A percentile compares a stretch with the other conserved stretches of the same genome.
phyloP scores from a whole-genome alignment of 2,888 invertebrate genomes.

The Ormyrus nitidulus region DNA sequence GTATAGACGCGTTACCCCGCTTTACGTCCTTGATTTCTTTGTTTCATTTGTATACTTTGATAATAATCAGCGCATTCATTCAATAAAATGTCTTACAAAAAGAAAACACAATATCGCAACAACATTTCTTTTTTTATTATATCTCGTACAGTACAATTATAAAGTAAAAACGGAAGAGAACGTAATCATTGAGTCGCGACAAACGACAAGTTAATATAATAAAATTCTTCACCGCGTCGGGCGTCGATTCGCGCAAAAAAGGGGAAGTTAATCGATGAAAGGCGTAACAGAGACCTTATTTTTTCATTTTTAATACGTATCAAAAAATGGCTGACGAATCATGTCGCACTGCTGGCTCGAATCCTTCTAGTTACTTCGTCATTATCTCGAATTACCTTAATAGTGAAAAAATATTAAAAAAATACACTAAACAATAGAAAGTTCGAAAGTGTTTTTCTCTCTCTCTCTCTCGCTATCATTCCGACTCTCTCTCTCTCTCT shows the following conservation, averaged over 20 bases:
- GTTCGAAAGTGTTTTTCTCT: slow-evolving; percentile 20
- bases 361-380: slow-evolving; percentile 45
- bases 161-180: slow-evolving; percentile 60
- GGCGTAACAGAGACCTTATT: slow-evolving; percentile 17
- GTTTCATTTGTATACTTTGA: slow-evolving; percentile 45
- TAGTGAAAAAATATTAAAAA: slow-evolving; percentile 52
- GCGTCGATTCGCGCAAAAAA: slow-evolving; percentile 12
- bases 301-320: slow-evolving; percentile 37
- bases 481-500: slow-evolving; percentile 21
- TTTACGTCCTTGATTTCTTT: slow-evolving; percentile 62
- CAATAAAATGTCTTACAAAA: slow-evolving; percentile 58
- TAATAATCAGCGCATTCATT: slow-evolving; percentile 66
- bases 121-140: slow-evolving; percentile 28
- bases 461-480: slow-evolving; percentile 18
- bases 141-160: slow-evolving; percentile 41
- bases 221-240: background rate
- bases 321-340: slow-evolving; percentile 42
- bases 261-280: slow-evolving; percentile 27
- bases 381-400: slow-evolving; percentile 35
- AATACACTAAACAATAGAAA: slow-evolving; percentile 47
- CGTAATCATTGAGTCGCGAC: background rate
- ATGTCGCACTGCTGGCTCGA: slow-evolving; percentile 23
- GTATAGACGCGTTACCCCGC: slow-evolving; percentile 60
- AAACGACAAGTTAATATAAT: background rate
- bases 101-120: slow-evolving; percentile 59